These are phyloP conservation scores for Stenodera caucasica DNA, from an alignment of 2,888 invertebrate species.

Conservation along the genomic window DNA sequence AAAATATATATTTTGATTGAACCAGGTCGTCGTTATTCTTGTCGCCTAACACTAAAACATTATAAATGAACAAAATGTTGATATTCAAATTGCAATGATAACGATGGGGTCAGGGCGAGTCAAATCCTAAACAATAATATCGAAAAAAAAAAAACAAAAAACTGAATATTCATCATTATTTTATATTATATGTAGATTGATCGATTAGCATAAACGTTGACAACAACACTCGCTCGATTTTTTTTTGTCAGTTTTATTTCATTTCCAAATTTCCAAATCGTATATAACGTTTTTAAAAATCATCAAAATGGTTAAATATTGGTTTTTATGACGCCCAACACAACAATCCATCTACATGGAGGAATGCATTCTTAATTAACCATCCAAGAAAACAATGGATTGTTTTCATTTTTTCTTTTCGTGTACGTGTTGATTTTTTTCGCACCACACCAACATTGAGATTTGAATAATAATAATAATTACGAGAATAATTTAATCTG, in stretches of 20 bases:
- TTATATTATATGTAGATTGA: conserved; percentile 52
- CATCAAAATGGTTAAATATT: neutral
- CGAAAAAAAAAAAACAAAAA: conserved; percentile 23
- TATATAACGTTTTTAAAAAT: neutral
- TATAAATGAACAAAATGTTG: conserved; percentile 17
- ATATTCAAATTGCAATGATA: conserved; percentile 31
- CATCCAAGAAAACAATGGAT: conserved; percentile 5
- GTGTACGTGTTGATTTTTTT: neutral
- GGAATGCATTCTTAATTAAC: conserved; percentile 6
- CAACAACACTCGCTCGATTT: conserved; percentile 30
- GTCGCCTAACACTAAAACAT: neutral
- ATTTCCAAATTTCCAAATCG: no score
- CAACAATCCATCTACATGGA: neutral
- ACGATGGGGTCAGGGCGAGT: conserved; percentile 48
- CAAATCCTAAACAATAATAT: conserved; percentile 45
- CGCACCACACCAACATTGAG: no score
- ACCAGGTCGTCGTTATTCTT: neutral
- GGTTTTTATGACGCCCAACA: neutral
- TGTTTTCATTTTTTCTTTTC: neutral
- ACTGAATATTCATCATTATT: conserved; percentile 49
- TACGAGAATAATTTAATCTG: no score
- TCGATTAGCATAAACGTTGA: conserved; percentile 51
- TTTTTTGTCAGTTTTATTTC: neutral
- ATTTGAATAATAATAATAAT: no score
- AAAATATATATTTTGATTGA: neutral